Base-by-base conservation (phyloP, 2,113 vertebrate genomes). In the Oncorhynchus clarkii region DNA sequence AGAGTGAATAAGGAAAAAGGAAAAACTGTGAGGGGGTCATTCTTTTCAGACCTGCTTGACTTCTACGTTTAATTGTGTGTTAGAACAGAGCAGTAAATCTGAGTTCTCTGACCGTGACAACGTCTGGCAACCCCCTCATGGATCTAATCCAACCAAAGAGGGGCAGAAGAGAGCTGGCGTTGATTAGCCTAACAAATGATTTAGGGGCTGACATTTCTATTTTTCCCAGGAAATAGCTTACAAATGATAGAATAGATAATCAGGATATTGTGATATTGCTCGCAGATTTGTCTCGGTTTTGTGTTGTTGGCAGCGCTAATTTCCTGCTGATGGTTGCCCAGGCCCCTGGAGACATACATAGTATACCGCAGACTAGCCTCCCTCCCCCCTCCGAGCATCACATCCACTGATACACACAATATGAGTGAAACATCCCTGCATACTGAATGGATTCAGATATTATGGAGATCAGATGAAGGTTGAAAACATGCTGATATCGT, bases 181-280 rank as follows among this genome's bases (percentile, higher is more conserved):
- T 87, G 78, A 85, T 84, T 82, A 87, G 81, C 82, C 77, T 45
- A 78, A 79, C 72, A 75, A 77, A 80, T 85, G 81, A 85, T 77
- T 85, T 85, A 83, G 77, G 74, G 74, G 75, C 73, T 74, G 76
- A 85, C 81, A 85, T 74, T 82, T 85, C 73, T 78, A 85, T 79
- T 78, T 78, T 82, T 78, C 76, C 67, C 81, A 85, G 84, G 84
- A 83, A 85, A 85, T 77, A 78, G 76, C 78, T 82, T 82, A 80
- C 84, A 82, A 85, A 83, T 83, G 81, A 85, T 85, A 82, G 83
- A 87, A 84, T 80, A 84, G 80, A 87, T 80, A 79, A 82, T 82
- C 80, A 80, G 77, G 79, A 83, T 76, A 78, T 78, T 78, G 72
- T 79, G 70, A 77, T 78, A 82, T 80, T 84, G 62, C 77, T 80